Evolutionary conservation across 2,888 invertebrate genomes (phyloP), one percentile per base, ranked within the genome.

Genomic region (Bellardia pandia): DNA sequence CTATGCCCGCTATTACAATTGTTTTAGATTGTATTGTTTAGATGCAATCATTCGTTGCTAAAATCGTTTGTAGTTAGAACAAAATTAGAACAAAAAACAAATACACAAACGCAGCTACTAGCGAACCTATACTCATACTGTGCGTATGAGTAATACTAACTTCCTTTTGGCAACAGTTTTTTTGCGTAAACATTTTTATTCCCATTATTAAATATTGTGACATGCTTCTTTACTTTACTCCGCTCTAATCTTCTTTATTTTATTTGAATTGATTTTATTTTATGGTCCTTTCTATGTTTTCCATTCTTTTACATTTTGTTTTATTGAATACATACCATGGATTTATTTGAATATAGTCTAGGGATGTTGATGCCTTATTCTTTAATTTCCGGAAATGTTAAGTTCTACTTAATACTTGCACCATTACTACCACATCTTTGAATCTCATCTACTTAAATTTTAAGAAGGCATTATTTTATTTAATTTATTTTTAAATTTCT

Each of bases 31-130:
- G 48, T 80, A 80, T 75, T 75, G 53, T 83, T 83, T 48, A 56
- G 37, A 45, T 85, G 85, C 85, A 85, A n/a, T 79, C 85, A 62
- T n/a, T 75, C 45, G 79, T 80, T 69, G 62, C 14, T 53, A 40
- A 74, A 79, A 60, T 68, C 23, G 23, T 13, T 58, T 74, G 40
- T 62, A 53, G 16, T 23, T 14, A 30, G 37, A 23, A 78, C 23
- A 69, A 51, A 51, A 51, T 13, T n/a, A n/a, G n/a, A n/a, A 51
- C 14, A 4, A 51, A 51, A 51, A n/a, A 51, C 13, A 51, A 51
- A 53, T 30, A 14, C 64, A 33, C 3, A 62, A 23, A 68, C 4
- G 53, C 7, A 14, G 2, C 42, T 8, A 56, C 13, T n/a, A 16
- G 16, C 48, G 53, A n/a, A 53, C 66, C 40, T 4, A 45, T 13